Percentiles rank a stretch among this genome's conserved stretches.
phyloP scores from a whole-genome alignment of 2,797 vertebrate species.

The Mionectes olivaceus region DNA sequence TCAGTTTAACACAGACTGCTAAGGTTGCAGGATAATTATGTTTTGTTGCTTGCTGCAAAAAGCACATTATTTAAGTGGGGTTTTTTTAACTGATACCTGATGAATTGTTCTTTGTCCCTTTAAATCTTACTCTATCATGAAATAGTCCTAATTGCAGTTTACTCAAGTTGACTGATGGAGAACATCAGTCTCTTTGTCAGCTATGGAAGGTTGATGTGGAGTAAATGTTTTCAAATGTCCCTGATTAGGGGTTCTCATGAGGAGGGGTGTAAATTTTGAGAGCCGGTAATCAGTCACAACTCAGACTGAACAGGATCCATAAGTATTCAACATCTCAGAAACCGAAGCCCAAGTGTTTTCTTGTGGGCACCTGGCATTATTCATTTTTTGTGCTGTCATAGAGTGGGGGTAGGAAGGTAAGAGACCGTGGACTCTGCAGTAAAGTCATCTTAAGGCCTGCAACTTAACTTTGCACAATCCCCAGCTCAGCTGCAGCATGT shows the following conservation, averaged over 20 bases:
- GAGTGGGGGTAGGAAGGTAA: background rate
- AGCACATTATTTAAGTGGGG: background rate
- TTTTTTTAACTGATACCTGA: background rate
- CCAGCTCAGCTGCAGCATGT: background rate
- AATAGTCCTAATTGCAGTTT: background rate
- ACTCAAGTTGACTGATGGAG: background rate
- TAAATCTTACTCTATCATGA: accelerated
- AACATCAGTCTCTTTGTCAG: background rate
- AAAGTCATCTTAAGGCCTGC: background rate
- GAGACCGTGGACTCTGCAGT: background rate
- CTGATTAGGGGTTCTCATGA: background rate
- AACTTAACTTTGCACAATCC: background rate
- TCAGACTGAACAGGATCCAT: background rate
- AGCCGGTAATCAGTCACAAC: background rate
- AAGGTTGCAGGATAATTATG: background rate
- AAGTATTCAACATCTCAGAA: background rate
- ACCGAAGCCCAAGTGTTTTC: background rate
- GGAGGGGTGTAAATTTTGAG: background rate
- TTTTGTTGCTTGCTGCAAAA: background rate
- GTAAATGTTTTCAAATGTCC: background rate
- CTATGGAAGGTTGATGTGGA: background rate
- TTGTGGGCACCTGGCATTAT: background rate
- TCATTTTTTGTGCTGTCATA: background rate
- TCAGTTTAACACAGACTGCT: background rate
- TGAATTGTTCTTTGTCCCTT: background rate